Evolutionary conservation across 1,140 invertebrate species (phyloP).

Genomic region (Megalonaias nervosa): DNA sequence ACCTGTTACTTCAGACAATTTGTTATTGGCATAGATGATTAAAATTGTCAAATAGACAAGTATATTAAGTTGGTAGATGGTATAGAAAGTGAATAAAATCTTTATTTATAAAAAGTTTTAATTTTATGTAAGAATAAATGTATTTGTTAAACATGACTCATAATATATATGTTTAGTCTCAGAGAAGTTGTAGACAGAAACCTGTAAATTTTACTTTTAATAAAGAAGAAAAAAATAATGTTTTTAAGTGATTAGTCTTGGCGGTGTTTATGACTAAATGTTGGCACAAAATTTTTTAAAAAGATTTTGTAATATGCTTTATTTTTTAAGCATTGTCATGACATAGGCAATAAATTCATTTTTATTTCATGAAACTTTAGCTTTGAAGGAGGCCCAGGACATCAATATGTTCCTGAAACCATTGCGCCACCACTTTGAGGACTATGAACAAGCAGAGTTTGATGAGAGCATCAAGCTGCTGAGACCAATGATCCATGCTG

Average conservation of each 20-base stretch:
- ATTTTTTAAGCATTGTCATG: not conserved
- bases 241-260: not conserved
- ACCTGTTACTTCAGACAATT: not conserved
- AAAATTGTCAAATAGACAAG: not conserved
- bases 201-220: not conserved
- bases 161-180: too few relatives aligned
- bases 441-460: constrained; percentile 82
- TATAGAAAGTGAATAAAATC: not conserved
- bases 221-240: not conserved
- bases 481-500: constrained; percentile 81
- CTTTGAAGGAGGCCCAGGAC: constrained; percentile 91
- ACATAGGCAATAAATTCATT: not conserved
- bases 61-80: not conserved
- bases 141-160: too few relatives aligned
- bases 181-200: not conserved
- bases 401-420: constrained; percentile 90
- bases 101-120: too few relatives aligned
- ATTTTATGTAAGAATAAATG: too few relatives aligned
- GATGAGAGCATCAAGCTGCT: constrained; percentile 61
- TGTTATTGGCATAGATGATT: not conserved
- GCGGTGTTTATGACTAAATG: not conserved
- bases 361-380: constrained; percentile 67
- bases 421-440: constrained; percentile 84
- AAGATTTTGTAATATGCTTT: not conserved
- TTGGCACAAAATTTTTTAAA: not conserved